Conservation (phyloP, 2,888 invertebrate species). For the Saturnia japonica region DNA sequence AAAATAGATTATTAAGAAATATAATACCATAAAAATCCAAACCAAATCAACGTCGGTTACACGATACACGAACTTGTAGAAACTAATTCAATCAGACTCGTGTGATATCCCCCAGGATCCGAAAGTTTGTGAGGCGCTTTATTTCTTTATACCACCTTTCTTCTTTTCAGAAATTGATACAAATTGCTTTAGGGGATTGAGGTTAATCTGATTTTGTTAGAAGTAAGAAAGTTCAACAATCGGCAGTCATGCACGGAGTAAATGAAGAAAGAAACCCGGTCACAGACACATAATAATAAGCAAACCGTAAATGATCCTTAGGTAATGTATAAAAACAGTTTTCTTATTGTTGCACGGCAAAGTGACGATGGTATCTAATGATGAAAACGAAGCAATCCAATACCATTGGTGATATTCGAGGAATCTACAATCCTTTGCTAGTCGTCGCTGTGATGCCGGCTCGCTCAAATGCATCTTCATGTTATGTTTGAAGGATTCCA, state of each 20-base stretch:
- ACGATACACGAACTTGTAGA: conserved; percentile 19
- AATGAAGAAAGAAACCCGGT: not conserved
- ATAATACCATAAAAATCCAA: conserved; percentile 7
- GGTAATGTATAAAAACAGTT: not conserved
- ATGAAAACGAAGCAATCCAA: too few species aligned
- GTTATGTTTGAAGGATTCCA: too few species aligned
- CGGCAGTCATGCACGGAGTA: not conserved
- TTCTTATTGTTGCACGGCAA: too few species aligned
- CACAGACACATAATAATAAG: not conserved
- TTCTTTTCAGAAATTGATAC: conserved; percentile 47
- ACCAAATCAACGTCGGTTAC: conserved; percentile 20
- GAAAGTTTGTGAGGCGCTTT: conserved; percentile 48
- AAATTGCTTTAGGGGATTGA: conserved; percentile 48
- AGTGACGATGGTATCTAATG: too few species aligned
- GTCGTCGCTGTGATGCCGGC: too few species aligned
- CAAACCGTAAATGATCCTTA: not conserved
- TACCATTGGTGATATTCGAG: too few species aligned
- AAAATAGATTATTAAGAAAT: not conserved
- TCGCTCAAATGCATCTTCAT: too few species aligned
- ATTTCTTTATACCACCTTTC: conserved; percentile 38
- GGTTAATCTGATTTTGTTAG: conserved; percentile 22
- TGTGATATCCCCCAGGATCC: conserved; percentile 45
- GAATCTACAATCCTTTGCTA: too few species aligned
- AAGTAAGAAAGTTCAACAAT: conserved; percentile 10
- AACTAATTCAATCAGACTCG: conserved; percentile 24